Evolutionary conservation across 2,113 vertebrate genomes (phyloP).

Genomic region (Crocuta crocuta): DNA sequence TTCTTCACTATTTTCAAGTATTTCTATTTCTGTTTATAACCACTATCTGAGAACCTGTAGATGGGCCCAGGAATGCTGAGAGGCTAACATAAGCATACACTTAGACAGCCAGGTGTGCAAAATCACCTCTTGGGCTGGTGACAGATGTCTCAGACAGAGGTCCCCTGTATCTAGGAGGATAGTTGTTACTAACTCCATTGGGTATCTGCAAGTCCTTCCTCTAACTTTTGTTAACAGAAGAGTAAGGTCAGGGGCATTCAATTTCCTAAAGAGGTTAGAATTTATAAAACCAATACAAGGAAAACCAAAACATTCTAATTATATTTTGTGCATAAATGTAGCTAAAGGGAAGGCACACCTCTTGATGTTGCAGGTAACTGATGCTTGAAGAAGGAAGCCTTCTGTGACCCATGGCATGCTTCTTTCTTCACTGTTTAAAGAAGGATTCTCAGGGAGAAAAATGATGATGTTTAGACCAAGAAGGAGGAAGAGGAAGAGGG

Average conservation of each 20-base stretch:
- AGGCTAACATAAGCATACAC: background rate
- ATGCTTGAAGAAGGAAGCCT: background rate
- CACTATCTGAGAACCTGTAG: background rate
- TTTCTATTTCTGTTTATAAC: background rate
- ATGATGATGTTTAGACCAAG: background rate
- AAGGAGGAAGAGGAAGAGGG: background rate
- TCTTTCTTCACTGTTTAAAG: background rate
- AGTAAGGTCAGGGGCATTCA: background rate
- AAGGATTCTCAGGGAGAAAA: background rate
- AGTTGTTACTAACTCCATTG: background rate
- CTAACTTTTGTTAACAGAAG: background rate
- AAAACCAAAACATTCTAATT: background rate
- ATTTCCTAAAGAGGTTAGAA: background rate
- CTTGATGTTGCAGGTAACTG: background rate
- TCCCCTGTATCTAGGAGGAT: background rate
- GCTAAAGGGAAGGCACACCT: background rate
- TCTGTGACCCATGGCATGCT: background rate
- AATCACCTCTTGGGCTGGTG: background rate
- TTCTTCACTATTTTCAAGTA: background rate
- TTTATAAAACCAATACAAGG: background rate
- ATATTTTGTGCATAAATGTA: background rate
- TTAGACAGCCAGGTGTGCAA: background rate
- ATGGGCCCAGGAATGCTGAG: background rate
- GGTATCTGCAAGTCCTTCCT: background rate
- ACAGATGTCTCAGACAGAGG: background rate